Conservation (phyloP, 2,888 invertebrate species). For the Abscondita cerata region DNA sequence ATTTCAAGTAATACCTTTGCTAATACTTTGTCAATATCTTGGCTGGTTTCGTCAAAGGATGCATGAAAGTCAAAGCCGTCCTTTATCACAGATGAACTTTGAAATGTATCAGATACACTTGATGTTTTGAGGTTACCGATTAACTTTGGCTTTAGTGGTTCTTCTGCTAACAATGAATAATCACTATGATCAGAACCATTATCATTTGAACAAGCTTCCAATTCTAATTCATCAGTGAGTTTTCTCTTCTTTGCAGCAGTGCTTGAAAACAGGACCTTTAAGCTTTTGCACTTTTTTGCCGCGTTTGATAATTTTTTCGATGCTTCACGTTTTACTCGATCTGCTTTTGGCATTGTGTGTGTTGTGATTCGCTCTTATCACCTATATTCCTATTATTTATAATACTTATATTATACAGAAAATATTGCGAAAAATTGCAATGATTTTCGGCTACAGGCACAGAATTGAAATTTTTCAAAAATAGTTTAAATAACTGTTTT, state of each 20-base stretch:
- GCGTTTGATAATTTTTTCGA: too few relatives aligned
- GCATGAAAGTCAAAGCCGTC: too few relatives aligned
- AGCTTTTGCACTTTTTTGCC: background rate
- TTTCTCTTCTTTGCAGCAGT: too few relatives aligned
- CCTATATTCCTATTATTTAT: too few relatives aligned
- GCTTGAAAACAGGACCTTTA: background rate
- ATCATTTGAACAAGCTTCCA: background rate
- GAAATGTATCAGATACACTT: background rate
- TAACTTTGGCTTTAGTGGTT: background rate
- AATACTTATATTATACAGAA: background rate
- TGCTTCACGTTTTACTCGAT: background rate
- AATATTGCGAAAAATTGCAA: background rate
- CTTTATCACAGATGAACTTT: background rate
- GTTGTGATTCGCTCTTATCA: too few relatives aligned
- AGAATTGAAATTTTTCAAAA: background rate
- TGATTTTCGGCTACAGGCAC: background rate
- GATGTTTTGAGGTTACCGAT: background rate
- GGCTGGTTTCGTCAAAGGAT: too few relatives aligned
- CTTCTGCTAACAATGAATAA: background rate
- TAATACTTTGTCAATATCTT: too few relatives aligned
- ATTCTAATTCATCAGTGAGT: too few relatives aligned
- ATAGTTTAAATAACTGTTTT: background rate
- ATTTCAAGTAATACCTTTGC: too few relatives aligned
- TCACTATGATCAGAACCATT: constrained; percentile 1
- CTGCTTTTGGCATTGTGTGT: too few relatives aligned